Percentiles rank a stretch among this genome's conserved stretches.
Conservation (phyloP, 2,113 vertebrate genomes). For the Herpetotheres cachinnans region DNA sequence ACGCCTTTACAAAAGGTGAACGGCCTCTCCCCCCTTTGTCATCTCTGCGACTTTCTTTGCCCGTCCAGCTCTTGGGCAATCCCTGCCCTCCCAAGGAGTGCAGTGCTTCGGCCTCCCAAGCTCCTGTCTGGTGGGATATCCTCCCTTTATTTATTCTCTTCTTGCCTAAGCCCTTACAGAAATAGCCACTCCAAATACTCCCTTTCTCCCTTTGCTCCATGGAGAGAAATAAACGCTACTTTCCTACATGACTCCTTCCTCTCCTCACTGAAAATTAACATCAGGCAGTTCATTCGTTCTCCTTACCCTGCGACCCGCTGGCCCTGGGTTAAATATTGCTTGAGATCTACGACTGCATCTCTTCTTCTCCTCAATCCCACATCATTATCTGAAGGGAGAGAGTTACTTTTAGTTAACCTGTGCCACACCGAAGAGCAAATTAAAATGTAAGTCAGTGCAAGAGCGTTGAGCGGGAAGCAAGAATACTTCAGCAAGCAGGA, state of each 20-base stretch:
- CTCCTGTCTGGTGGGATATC: not conserved
- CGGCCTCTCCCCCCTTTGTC: not conserved
- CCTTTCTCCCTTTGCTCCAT: not conserved
- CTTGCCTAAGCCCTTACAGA: not conserved
- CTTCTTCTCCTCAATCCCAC: not conserved
- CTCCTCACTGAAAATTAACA: not conserved
- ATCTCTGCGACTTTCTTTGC: not conserved
- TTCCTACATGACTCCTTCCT: not conserved
- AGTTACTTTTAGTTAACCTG: not conserved
- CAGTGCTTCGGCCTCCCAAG: not conserved
- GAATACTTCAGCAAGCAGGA: not conserved
- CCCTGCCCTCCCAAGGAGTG: not conserved
- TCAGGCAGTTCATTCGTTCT: no score
- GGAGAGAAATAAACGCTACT: accelerated
- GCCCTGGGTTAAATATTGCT: not conserved
- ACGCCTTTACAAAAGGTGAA: accelerated
- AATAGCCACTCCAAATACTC: not conserved
- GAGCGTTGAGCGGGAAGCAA: not conserved
- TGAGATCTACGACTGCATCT: accelerated
- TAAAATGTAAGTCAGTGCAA: accelerated
- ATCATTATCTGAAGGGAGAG: not conserved
- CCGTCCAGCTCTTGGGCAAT: not conserved
- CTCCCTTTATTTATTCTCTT: not conserved
- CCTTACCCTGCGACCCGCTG: not conserved
- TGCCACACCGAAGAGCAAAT: not conserved